A percentile compares a stretch with the other conserved stretches of the same genome.
phyloP scores from a whole-genome alignment of 2,113 vertebrate genomes.

The Rhagologus leucostigma region DNA sequence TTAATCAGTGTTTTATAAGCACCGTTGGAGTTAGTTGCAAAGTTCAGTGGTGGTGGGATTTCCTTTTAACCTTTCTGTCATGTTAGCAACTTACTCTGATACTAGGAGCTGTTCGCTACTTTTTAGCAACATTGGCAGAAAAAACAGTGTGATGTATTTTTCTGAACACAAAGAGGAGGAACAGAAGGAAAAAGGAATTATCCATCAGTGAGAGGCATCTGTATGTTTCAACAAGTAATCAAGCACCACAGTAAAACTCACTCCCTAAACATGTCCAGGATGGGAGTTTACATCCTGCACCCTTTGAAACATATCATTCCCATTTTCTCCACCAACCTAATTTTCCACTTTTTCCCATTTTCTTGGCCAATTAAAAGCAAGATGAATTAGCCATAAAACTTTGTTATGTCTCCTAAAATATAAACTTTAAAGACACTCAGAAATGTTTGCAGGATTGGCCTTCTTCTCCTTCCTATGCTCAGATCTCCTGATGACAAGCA shows the following conservation, averaged over 20 bases:
- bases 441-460: neutral
- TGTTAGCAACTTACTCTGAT: neutral
- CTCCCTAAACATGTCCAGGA: neutral
- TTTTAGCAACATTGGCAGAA: neutral
- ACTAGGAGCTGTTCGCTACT: neutral
- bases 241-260: neutral
- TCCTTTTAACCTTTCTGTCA: neutral
- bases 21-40: neutral
- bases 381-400: neutral
- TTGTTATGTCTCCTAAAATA: neutral
- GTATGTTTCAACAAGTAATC: neutral
- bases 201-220: neutral
- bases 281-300: neutral
- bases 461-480: neutral
- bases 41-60: neutral
- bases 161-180: neutral
- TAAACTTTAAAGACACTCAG: neutral
- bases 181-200: neutral
- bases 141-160: neutral
- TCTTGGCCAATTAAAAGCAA: neutral
- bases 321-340: neutral
- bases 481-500: neutral
- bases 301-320: neutral
- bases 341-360: neutral
- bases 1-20: rapidly evolving